Evolutionary conservation across 1,140 invertebrate species (phyloP).

Genomic region (Mycetomoellerius zeteki): DNA sequence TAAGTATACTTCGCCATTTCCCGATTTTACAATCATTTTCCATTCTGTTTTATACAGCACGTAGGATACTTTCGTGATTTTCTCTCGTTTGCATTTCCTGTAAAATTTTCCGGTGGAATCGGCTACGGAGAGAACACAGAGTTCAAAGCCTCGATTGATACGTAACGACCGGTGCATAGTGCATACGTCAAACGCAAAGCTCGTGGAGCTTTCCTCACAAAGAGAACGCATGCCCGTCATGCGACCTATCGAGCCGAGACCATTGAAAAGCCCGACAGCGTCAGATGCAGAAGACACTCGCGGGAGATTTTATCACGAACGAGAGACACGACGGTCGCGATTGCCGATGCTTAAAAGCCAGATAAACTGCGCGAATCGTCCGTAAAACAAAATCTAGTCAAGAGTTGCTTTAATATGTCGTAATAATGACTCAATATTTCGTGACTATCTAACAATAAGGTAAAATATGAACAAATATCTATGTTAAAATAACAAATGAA

Average conservation of each 20-base stretch:
- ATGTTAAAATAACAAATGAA: too few relatives aligned
- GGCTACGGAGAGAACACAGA: not conserved
- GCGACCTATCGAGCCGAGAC: constrained; percentile 41
- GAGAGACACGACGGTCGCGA: constrained; percentile 42
- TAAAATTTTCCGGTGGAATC: constrained; percentile 10
- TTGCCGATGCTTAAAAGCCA: constrained; percentile 41
- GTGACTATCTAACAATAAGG: not conserved
- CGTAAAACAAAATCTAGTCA: not conserved
- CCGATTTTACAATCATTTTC: not conserved
- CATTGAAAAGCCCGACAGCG: constrained; percentile 60
- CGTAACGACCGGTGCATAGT: constrained; percentile 24
- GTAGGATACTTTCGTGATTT: not conserved
- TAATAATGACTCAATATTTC: not conserved
- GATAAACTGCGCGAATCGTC: constrained; percentile 8
- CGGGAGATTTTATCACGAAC: constrained; percentile 53
- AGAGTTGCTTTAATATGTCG: not conserved
- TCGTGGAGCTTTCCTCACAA: constrained; percentile 41
- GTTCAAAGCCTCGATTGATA: constrained; percentile 50
- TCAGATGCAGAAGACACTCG: constrained; percentile 52
- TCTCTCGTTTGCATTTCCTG: constrained; percentile 4
- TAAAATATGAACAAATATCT: not conserved
- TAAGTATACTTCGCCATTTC: not conserved
- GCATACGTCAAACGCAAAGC: constrained; percentile 57
- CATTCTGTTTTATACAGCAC: not conserved
- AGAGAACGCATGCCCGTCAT: constrained; percentile 26